A percentile compares a stretch with the other conserved stretches of the same genome.
These are phyloP conservation scores for Ctenicera cuprea DNA, from an alignment of 2,888 invertebrate genomes.

Conservation along the genomic window DNA sequence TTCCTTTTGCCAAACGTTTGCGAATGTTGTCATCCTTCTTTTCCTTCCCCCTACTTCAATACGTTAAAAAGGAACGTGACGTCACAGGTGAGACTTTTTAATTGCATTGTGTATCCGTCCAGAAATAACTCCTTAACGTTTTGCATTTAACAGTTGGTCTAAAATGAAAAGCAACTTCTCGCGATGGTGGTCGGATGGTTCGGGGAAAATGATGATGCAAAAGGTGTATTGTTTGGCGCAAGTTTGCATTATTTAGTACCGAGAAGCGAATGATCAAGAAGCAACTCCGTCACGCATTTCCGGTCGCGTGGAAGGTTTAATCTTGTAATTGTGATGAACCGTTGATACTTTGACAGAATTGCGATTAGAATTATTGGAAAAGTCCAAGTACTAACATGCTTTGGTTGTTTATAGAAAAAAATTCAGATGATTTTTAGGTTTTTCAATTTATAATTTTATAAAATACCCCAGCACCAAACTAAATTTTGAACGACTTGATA, in stretches of 20 bases:
- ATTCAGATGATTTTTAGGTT: too few relatives aligned
- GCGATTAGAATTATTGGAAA: background rate
- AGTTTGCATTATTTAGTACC: conserved; percentile 37
- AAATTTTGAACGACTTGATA: too few relatives aligned
- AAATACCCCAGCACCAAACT: too few relatives aligned
- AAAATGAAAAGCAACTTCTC: background rate
- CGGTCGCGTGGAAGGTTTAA: conserved; percentile 35
- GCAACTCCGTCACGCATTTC: conserved; percentile 37
- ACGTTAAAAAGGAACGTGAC: conserved; percentile 2
- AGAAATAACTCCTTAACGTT: conserved; percentile 3
- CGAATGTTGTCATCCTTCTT: background rate
- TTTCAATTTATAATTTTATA: too few relatives aligned
- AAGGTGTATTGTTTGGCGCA: conserved; percentile 35
- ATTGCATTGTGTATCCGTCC: conserved; percentile 24
- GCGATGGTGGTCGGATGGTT: background rate
- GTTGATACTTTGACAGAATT: conserved; percentile 4
- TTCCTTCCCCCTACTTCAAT: background rate
- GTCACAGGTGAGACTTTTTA: conserved; percentile 5
- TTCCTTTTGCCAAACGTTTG: background rate
- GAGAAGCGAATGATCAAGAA: conserved; percentile 28
- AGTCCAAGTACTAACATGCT: too few relatives aligned
- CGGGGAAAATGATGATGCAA: conserved; percentile 34
- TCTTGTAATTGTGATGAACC: background rate
- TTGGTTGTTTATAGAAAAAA: too few relatives aligned
- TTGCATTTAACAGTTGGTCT: background rate